Percentiles rank a stretch among this genome's conserved stretches.
Conservation (phyloP, 1,140 invertebrate genomes). For the Parapsyche elsis region DNA sequence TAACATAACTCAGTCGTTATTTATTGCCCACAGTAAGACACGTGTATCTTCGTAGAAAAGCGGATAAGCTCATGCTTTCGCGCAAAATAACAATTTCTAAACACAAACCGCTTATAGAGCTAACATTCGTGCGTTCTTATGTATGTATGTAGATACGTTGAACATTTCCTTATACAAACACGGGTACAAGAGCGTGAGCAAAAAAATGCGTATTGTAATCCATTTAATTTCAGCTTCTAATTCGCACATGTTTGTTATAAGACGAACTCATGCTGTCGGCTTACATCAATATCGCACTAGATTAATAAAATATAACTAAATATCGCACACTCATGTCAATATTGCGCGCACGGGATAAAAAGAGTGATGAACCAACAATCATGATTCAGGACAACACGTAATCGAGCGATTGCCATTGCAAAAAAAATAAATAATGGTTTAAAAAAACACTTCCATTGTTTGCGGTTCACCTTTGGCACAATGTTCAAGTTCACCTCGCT, state of each 20-base stretch:
- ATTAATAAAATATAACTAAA: background rate
- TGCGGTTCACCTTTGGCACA: slow-evolving; percentile 33
- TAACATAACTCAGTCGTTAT: too few species aligned
- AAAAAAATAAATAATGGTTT: too few species aligned
- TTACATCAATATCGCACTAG: background rate
- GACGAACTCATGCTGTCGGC: background rate
- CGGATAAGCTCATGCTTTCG: too few species aligned
- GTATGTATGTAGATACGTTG: too few species aligned
- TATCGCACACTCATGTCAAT: slow-evolving; percentile 10
- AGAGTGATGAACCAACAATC: slow-evolving; percentile 26
- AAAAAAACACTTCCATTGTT: slow-evolving; percentile 29
- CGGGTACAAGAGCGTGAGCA: too few species aligned
- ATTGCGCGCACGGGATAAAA: background rate
- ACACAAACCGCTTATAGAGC: too few species aligned
- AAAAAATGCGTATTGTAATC: too few species aligned
- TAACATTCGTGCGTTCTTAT: too few species aligned
- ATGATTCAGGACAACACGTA: slow-evolving; percentile 22
- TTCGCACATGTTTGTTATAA: background rate
- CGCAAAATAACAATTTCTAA: too few species aligned
- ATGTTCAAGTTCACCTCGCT: slow-evolving; percentile 17
- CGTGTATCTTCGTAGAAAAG: too few species aligned
- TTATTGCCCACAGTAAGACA: too few species aligned
- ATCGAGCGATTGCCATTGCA: slow-evolving; percentile 27
- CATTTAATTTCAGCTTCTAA: background rate
- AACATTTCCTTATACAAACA: too few species aligned